Conservation (phyloP, 2,113 vertebrate genomes). For the Pyrgilauda ruficollis region DNA sequence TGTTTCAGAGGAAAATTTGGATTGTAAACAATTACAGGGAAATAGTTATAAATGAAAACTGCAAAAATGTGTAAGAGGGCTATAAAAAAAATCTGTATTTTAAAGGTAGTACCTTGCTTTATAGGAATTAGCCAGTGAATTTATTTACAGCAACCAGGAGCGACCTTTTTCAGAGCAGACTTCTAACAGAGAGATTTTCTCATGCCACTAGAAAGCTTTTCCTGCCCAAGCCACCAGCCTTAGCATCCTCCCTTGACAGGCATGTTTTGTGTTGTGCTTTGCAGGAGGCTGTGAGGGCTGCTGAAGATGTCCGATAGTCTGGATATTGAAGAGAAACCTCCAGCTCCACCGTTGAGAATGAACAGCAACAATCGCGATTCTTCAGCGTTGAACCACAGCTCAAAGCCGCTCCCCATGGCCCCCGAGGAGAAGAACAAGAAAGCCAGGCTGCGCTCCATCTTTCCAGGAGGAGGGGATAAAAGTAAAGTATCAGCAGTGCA, state of each 20-base stretch:
- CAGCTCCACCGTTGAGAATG: constrained; percentile 98
- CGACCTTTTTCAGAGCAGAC: neutral
- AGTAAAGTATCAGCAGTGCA: constrained; percentile 83
- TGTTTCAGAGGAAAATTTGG: neutral
- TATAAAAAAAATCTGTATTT: neutral
- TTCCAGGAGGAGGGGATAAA: constrained; percentile 97
- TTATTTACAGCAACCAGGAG: neutral
- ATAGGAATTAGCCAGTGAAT: neutral
- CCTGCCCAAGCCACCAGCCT: neutral
- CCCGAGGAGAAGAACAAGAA: constrained; percentile 99
- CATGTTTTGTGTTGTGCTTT: neutral
- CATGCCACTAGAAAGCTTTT: neutral
- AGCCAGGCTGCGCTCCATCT: constrained; percentile 97
- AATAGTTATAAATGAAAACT: neutral
- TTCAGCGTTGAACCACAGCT: constrained; percentile 90
- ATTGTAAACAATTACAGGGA: neutral
- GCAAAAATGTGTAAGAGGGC: neutral
- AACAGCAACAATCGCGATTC: constrained; percentile 97
- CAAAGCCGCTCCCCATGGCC: constrained; percentile 98
- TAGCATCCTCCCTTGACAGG: neutral
- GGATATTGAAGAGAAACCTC: constrained; percentile 98
- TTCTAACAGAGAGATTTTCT: neutral
- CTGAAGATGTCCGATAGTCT: constrained; percentile 97
- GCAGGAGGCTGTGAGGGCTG: constrained; percentile 85
- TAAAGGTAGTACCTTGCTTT: neutral